Conservation (phyloP, 2,113 vertebrate species). For the Muntiacus reevesi region DNA sequence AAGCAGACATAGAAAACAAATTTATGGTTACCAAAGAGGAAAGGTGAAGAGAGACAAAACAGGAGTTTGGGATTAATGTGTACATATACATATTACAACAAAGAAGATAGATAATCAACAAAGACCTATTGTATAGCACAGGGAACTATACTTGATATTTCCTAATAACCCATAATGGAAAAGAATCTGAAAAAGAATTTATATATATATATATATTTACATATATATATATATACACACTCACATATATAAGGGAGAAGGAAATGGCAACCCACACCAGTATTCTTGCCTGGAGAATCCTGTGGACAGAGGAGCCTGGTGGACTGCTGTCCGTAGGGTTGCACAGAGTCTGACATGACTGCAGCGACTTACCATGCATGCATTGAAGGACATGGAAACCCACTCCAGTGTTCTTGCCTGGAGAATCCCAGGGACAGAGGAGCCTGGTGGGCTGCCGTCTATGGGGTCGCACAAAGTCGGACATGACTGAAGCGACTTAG, state of each 20-base stretch:
- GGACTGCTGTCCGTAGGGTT: rapidly evolving
- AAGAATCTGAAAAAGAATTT: background rate
- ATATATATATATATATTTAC: background rate
- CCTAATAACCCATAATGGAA: background rate
- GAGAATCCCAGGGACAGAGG: background rate
- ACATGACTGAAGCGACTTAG: background rate
- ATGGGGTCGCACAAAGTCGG: rapidly evolving
- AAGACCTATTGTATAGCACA: background rate
- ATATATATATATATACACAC: too few species aligned
- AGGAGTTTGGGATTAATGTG: background rate
- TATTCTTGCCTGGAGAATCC: background rate
- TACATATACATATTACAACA: background rate
- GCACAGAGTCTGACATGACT: background rate
- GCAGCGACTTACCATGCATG: background rate
- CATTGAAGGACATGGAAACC: background rate
- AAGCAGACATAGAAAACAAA: background rate
- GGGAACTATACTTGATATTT: background rate
- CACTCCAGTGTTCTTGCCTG: background rate
- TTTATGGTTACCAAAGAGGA: background rate
- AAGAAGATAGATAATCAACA: background rate
- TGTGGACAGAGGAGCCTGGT: background rate
- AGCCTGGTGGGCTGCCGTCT: rapidly evolving
- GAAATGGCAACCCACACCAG: background rate
- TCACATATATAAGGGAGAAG: background rate
- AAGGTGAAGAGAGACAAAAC: background rate